These are phyloP conservation scores for Nephrocerus scutellatus DNA, from an alignment of 2,888 invertebrate genomes.

Conservation along the genomic window DNA sequence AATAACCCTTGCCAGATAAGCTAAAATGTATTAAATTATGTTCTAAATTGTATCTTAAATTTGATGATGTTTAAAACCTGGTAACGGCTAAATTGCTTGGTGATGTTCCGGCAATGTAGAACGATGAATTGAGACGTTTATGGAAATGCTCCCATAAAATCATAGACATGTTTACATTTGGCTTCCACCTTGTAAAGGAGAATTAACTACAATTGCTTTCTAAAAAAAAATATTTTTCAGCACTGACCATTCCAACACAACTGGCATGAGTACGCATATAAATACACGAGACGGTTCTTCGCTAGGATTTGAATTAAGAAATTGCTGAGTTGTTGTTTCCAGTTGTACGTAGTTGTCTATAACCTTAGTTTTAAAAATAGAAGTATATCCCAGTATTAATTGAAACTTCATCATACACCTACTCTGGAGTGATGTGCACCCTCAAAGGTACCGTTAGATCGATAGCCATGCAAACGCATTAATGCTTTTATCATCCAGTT, in stretches of 20 bases:
- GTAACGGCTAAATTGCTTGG: slow-evolving; percentile 47
- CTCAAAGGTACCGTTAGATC: slow-evolving; percentile 40
- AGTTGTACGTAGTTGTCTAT: background rate
- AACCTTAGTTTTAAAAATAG: background rate
- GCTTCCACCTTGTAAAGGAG: slow-evolving; percentile 48
- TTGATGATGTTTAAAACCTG: no score
- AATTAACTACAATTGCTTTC: slow-evolving; percentile 9
- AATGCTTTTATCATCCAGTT: slow-evolving; percentile 50
- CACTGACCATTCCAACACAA: slow-evolving; percentile 43
- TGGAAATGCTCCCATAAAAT: slow-evolving; percentile 56
- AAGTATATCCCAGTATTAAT: no score
- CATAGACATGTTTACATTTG: slow-evolving; percentile 49
- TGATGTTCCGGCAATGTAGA: slow-evolving; percentile 48
- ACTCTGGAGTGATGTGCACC: slow-evolving; percentile 25
- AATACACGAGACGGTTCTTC: slow-evolving; percentile 50
- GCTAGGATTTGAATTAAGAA: slow-evolving; percentile 46
- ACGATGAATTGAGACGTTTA: slow-evolving; percentile 52
- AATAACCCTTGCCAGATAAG: slow-evolving; percentile 35
- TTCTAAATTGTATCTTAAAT: no score
- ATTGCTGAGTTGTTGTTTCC: slow-evolving; percentile 48
- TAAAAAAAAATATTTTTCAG: background rate
- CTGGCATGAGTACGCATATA: slow-evolving; percentile 45
- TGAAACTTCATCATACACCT: no score
- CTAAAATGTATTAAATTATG: no score
- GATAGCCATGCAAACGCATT: slow-evolving; percentile 45